These are phyloP conservation scores for Lytechinus pictus DNA, from an alignment of 35 echinoderm and acorn worm species.

Conservation along the genomic window DNA sequence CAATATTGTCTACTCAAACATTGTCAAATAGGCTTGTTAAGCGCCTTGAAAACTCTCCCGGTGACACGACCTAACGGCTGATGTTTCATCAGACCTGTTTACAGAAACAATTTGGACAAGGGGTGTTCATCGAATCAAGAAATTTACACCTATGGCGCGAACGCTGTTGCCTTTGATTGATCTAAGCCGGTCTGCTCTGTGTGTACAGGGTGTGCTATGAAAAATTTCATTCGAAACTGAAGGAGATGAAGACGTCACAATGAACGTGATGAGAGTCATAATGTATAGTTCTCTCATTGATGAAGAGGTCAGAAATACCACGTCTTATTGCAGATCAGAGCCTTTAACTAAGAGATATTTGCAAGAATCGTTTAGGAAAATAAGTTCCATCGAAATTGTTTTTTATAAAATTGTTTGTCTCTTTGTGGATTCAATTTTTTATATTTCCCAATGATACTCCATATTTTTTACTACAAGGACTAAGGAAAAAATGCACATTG, in stretches of 20 bases:
- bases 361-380: too few species aligned
- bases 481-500: too few species aligned
- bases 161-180: not conserved
- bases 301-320: not conserved
- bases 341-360: too few species aligned
- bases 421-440: too few species aligned
- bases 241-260: not conserved
- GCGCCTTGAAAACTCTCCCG: not conserved
- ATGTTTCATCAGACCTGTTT: slow-evolving; percentile 35
- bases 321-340: too few species aligned
- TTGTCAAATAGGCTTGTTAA: not conserved
- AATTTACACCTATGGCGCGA: slow-evolving; percentile 24
- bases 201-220: not conserved
- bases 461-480: too few species aligned
- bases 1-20: not conserved
- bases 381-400: too few species aligned
- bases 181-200: not conserved
- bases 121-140: slow-evolving; percentile 39
- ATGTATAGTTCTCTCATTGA: too few species aligned
- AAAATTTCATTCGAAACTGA: not conserved
- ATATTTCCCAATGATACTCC: too few species aligned
- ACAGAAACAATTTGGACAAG: slow-evolving; percentile 53
- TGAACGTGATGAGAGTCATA: not conserved
- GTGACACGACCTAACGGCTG: not conserved
- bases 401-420: too few species aligned